phyloP scores from a whole-genome alignment of 2,888 invertebrate species.

The Oxyteleia sp. region DNA sequence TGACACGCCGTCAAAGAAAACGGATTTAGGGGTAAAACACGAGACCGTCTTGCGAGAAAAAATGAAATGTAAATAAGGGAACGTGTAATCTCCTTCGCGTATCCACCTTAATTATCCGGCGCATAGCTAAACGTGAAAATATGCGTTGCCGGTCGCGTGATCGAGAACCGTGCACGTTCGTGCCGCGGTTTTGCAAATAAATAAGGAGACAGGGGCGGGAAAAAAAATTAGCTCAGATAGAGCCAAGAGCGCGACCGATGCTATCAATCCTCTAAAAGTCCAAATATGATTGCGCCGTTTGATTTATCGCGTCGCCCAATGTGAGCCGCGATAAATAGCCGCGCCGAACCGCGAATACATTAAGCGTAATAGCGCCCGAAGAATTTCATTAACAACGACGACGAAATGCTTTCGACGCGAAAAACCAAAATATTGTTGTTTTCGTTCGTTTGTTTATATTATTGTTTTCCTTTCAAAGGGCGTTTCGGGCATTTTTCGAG shows the following conservation, averaged over 20 bases:
- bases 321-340: conserved; percentile 17
- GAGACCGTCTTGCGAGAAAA: conserved; percentile 69
- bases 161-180: conserved; percentile 54
- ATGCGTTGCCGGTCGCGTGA: conserved; percentile 77
- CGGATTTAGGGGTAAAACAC: conserved; percentile 47
- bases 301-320: conserved; percentile 33
- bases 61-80: conserved; percentile 77
- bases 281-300: conserved; percentile 43
- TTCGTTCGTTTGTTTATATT: neutral
- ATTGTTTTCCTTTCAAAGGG: too few species aligned
- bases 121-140: conserved; percentile 79
- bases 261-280: conserved; percentile 48
- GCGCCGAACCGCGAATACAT: neutral
- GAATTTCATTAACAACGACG: neutral
- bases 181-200: conserved; percentile 66
- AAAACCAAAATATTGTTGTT: neutral
- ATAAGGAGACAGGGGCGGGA: conserved; percentile 54
- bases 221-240: conserved; percentile 48
- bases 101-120: conserved; percentile 77
- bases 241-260: conserved; percentile 58
- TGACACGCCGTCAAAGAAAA: conserved; percentile 42
- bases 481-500: neutral
- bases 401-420: neutral
- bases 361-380: conserved; percentile 6
- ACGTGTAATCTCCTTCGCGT: conserved; percentile 52